Evolutionary conservation across 2,113 vertebrate genomes (phyloP).

Genomic region (Mionectes macconnelli): DNA sequence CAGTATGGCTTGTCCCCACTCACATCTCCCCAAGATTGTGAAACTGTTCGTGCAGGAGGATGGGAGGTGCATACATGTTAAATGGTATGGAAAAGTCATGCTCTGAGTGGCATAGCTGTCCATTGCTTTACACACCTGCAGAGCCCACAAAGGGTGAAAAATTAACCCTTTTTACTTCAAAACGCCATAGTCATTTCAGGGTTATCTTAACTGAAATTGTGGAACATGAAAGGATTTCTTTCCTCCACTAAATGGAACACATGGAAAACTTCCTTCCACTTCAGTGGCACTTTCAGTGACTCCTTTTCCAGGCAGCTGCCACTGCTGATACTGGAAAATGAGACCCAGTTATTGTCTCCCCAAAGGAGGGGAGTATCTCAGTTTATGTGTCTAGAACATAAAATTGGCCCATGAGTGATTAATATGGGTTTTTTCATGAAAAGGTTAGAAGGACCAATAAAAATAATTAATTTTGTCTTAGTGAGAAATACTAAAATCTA

Average conservation of each 20-base stretch:
- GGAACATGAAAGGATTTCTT: neutral
- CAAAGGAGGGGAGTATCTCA: neutral
- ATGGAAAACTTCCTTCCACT: neutral
- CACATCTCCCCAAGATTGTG: accelerated
- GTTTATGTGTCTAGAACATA: neutral
- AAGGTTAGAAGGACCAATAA: neutral
- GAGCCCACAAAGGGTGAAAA: neutral
- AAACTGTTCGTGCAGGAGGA: neutral
- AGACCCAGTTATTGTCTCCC: neutral
- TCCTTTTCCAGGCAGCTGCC: neutral
- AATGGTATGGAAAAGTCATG: neutral
- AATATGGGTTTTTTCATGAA: neutral
- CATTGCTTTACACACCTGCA: neutral
- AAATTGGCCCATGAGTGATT: neutral
- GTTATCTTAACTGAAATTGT: neutral
- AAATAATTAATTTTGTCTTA: neutral
- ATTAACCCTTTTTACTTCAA: neutral
- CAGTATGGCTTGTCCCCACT: neutral
- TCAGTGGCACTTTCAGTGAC: neutral
- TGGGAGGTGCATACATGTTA: neutral
- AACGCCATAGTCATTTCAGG: neutral
- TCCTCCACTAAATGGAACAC: neutral
- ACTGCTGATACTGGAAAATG: neutral
- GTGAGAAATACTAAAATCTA: neutral
- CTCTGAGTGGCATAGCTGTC: neutral